A percentile compares a stretch with the other conserved stretches of the same genome.
These are phyloP conservation scores for Nothocercus julius DNA, from an alignment of 2,113 vertebrate species.

Conservation along the genomic window DNA sequence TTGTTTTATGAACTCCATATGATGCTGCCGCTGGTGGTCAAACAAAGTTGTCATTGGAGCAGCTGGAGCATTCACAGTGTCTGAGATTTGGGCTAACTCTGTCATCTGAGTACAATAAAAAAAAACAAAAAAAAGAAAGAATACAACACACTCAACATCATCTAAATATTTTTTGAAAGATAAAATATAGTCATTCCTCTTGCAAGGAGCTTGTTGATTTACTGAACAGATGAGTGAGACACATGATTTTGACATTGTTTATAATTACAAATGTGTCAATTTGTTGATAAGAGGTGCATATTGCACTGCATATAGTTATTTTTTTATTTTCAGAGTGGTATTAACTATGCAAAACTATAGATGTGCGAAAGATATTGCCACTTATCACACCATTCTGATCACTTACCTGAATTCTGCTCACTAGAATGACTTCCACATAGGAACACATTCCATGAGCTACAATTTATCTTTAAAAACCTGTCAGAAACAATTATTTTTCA, in stretches of 20 bases:
- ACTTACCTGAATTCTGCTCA: not conserved
- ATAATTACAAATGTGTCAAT: not conserved
- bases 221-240: not conserved
- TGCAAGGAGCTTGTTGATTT: not conserved
- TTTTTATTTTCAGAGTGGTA: not conserved
- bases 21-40: slow-evolving; percentile 76
- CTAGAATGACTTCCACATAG: not conserved
- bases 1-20: slow-evolving; percentile 70
- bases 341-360: not conserved
- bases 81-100: slow-evolving; percentile 82
- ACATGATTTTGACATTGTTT: not conserved
- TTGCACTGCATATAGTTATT: not conserved
- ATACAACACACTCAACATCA: not conserved
- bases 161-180: not conserved
- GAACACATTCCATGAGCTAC: not conserved
- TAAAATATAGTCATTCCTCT: not conserved
- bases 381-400: not conserved
- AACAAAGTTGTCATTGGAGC: slow-evolving; percentile 65
- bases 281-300: not conserved
- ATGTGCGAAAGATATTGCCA: not conserved
- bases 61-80: slow-evolving; percentile 68
- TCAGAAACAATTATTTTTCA: not conserved
- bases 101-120: slow-evolving; percentile 80
- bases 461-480: not conserved
- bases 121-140: not conserved